A percentile compares a stretch with the other conserved stretches of the same genome.
Conservation (phyloP, 1,140 invertebrate species). For the Zophobas atratus region DNA sequence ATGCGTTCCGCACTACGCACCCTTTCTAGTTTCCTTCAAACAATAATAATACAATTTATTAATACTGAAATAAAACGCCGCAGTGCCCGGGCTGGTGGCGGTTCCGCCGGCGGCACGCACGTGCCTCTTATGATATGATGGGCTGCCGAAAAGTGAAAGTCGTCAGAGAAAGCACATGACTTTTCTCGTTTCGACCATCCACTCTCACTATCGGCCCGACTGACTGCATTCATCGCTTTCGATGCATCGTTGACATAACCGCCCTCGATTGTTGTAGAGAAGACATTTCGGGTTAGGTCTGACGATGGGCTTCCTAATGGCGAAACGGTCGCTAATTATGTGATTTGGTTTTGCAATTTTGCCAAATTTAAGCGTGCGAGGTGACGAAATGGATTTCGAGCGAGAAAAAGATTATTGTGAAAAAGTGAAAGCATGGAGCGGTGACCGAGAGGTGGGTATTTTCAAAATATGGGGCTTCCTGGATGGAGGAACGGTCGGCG, state of each 20-base stretch:
- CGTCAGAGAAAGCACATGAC: conserved; percentile 10
- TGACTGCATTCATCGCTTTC: conserved; percentile 36
- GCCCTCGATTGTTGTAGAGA: neutral
- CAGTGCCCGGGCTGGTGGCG: too few relatives aligned
- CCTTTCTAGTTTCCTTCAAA: too few relatives aligned
- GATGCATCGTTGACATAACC: conserved; percentile 27
- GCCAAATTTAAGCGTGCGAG: conserved; percentile 14
- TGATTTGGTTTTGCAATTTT: conserved; percentile 25
- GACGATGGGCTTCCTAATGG: neutral
- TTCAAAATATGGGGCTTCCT: too few relatives aligned
- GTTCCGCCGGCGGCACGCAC: neutral
- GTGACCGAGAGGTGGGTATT: too few relatives aligned
- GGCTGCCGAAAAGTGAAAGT: conserved; percentile 28
- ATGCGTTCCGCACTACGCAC: too few relatives aligned
- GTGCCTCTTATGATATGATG: conserved; percentile 2
- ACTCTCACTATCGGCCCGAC: conserved; percentile 46
- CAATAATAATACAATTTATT: too few relatives aligned
- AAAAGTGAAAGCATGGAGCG: conserved; percentile 5
- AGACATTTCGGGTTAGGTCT: neutral
- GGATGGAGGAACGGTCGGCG: too few relatives aligned
- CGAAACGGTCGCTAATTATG: conserved; percentile 28
- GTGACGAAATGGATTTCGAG: conserved; percentile 14
- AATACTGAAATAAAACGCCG: too few relatives aligned
- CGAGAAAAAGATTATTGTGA: conserved; percentile 22
- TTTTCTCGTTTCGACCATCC: conserved; percentile 23